Evolutionary conservation across 2,797 vertebrate species (phyloP).

Genomic region (Gadopsis marmoratus): DNA sequence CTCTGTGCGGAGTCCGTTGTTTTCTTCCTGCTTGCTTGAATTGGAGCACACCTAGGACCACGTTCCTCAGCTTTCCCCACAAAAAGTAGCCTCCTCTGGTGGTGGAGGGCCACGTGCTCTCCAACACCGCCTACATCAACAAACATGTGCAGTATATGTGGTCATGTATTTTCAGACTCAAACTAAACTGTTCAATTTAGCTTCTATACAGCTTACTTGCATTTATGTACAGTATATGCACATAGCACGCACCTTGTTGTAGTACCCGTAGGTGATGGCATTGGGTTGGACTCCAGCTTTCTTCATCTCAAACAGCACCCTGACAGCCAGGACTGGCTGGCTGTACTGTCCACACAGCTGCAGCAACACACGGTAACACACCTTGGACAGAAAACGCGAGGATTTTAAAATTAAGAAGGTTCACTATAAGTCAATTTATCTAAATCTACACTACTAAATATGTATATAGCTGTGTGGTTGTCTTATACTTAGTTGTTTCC

Average conservation of each 20-base stretch:
- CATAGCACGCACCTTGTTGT: slow-evolving; percentile 91
- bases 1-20: slow-evolving; percentile 81
- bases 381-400: slow-evolving; percentile 79
- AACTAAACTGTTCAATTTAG: neutral
- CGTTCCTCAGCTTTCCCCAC: slow-evolving; percentile 97
- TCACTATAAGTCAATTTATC: neutral
- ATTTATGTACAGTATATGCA: neutral
- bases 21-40: slow-evolving; percentile 95
- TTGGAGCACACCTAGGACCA: slow-evolving; percentile 92
- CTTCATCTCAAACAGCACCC: slow-evolving; percentile 98
- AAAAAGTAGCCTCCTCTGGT: slow-evolving; percentile 97
- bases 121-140: slow-evolving; percentile 91
- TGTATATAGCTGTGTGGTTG: neutral
- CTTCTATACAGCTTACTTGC: slow-evolving; percentile 17
- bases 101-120: slow-evolving; percentile 98
- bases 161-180: neutral
- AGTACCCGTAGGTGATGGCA: slow-evolving; percentile 99
- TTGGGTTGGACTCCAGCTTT: slow-evolving; percentile 98
- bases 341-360: slow-evolving; percentile 98
- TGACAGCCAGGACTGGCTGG: slow-evolving; percentile 96
- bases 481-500: slow-evolving; percentile 1
- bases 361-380: slow-evolving; percentile 98
- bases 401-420: neutral
- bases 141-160: slow-evolving; percentile 26
- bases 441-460: neutral